A percentile compares a stretch with the other conserved stretches of the same genome.
These are phyloP conservation scores for Hypomecis punctinalis DNA, from an alignment of 2,888 invertebrate genomes.

Conservation along the genomic window DNA sequence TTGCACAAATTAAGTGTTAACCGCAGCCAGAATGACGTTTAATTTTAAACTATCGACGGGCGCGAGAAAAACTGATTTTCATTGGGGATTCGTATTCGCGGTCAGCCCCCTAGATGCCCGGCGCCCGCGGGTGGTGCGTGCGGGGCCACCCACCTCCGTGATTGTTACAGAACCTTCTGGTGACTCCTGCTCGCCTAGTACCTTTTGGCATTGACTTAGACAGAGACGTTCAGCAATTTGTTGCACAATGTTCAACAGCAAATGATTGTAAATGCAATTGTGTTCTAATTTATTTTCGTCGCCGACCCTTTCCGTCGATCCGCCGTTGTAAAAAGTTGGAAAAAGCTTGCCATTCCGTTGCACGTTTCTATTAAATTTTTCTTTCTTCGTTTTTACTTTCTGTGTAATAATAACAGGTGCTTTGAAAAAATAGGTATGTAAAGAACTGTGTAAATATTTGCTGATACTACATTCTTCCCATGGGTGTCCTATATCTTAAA, in stretches of 20 bases:
- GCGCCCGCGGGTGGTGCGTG: slow-evolving; percentile 39
- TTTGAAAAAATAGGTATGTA: too few relatives aligned
- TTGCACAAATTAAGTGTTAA: slow-evolving; percentile 80
- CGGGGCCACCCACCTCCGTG: slow-evolving; percentile 46
- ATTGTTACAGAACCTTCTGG: slow-evolving; percentile 62
- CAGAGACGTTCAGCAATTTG: slow-evolving; percentile 64
- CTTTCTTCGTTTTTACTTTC: not conserved
- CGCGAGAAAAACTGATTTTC: slow-evolving; percentile 78
- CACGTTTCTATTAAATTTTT: not conserved
- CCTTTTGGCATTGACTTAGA: slow-evolving; percentile 83
- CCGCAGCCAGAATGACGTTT: slow-evolving; percentile 81
- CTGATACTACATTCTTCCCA: too few relatives aligned
- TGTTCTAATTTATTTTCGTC: slow-evolving; percentile 27
- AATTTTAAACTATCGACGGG: slow-evolving; percentile 80
- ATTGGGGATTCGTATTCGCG: slow-evolving; percentile 58
- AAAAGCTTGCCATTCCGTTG: slow-evolving; percentile 9
- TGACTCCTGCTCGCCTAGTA: slow-evolving; percentile 70
- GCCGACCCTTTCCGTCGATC: slow-evolving; percentile 18
- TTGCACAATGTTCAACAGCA: slow-evolving; percentile 49
- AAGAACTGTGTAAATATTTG: too few relatives aligned
- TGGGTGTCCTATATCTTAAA: too few relatives aligned
- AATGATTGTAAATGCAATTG: slow-evolving; percentile 30
- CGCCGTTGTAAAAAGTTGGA: slow-evolving; percentile 21
- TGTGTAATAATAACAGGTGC: too few relatives aligned
- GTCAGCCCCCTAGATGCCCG: slow-evolving; percentile 46